Evolutionary conservation across 2,113 vertebrate species (phyloP), one percentile per base, ranked within the genome.

Genomic region (Anhinga anhinga): DNA sequence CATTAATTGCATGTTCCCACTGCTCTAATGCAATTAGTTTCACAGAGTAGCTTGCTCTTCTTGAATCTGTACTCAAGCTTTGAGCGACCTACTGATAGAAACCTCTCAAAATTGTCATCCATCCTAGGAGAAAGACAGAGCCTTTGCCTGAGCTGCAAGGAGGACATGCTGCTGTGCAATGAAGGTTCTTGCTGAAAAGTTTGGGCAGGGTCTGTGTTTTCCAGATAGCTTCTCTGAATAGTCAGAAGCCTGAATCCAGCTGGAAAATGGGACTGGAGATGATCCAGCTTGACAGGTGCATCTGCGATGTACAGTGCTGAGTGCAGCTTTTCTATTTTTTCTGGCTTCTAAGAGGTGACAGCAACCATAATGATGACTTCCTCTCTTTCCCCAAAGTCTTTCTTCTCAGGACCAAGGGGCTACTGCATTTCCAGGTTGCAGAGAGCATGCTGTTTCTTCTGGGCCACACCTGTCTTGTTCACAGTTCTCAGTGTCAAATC

Each of bases 91-190:
- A 2, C 32, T 20, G 40, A 26, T 34, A 16, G 71, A 27, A 83
- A 17, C 11, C 30, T 83, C 58, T 52, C 61, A 59, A 34, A 61
- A 17, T 29, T 65, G 52, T 73, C 40, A 6, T 11, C 45, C 16
- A 3, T 71, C 40, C 66, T 14, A 5, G 27, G 34, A 55, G 29
- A 36, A 78, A 77, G 77, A 36, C 47, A 52, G 45, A 86, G 71
- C 15, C 55, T 29, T 30, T 50, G 30, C 66, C 50, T 26, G 47
- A 69, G 66, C 71, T 10, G 5, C 0, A 7, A 42, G 79, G 36
- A 38, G 59, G 22, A 26, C 0, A 0, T 10, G 9, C 61, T 74
- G 62, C 85, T 63, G 62, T 44, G 71, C n/a, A 10, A 0, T 3
- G 53, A 23, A 20, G 18, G 44, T 38, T 81, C 67, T 27, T 7